Conservation (phyloP, 2,888 invertebrate species). For the Ariolimax columbianus region DNA sequence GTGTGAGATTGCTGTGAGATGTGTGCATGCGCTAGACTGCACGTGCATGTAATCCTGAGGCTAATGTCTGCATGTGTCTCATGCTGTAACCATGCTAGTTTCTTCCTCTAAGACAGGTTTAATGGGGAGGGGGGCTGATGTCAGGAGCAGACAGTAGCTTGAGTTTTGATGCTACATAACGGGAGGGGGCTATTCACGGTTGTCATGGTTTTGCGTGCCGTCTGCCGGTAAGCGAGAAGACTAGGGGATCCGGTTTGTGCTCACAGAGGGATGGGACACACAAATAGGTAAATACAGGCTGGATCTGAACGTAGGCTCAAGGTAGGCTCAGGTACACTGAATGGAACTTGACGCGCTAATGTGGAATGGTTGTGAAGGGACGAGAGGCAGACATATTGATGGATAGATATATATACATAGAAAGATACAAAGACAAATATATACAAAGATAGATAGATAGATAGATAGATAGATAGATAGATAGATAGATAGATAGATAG, state of each 20-base stretch:
- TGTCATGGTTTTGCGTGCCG: not conserved
- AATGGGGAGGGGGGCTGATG: not conserved
- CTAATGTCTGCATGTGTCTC: conserved; percentile 3
- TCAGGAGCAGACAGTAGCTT: not conserved
- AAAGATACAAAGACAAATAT: not conserved
- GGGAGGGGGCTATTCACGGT: not conserved
- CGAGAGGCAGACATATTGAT: not conserved
- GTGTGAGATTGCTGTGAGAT: not conserved
- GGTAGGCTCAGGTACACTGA: too few relatives aligned
- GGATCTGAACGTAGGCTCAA: too few relatives aligned
- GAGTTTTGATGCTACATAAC: not conserved
- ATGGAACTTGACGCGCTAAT: too few relatives aligned
- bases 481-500: not conserved
- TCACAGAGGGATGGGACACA: too few relatives aligned
- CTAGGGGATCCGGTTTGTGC: too few relatives aligned
- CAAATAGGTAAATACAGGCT: too few relatives aligned
- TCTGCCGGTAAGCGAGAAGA: not conserved
- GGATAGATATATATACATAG: not conserved
- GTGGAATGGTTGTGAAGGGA: too few relatives aligned
- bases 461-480: not conserved
- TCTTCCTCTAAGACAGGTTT: not conserved
- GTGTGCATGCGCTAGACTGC: not conserved
- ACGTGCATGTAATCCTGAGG: not conserved
- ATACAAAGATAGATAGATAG: not conserved
- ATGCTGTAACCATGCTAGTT: not conserved